Percentiles rank a stretch among this genome's conserved stretches.
phyloP scores from a whole-genome alignment of 2,113 vertebrate genomes.

The Clarias magur region DNA sequence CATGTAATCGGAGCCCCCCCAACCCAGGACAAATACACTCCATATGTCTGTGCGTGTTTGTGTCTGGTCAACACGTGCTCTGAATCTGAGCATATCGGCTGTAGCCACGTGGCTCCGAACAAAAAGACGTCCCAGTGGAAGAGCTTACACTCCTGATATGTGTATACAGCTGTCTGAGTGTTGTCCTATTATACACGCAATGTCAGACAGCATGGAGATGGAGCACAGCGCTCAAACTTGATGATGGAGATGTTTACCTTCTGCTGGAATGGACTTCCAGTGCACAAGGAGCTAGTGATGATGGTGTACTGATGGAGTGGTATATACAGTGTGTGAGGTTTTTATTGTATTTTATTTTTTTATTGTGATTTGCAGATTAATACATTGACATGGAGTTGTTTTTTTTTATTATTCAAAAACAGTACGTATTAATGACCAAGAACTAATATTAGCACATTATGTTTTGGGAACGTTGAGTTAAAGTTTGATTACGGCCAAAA shows the following conservation, averaged over 20 bases:
- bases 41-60: constrained; percentile 11
- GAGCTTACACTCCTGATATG: background rate
- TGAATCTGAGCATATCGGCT: constrained; percentile 53
- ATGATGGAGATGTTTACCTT: background rate
- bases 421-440: background rate
- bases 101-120: constrained; percentile 50
- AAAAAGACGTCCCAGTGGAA: constrained; percentile 6
- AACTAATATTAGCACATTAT: background rate
- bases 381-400: background rate
- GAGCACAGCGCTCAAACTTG: background rate
- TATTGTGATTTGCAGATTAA: no score
- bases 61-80: background rate
- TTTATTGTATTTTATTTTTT: no score
- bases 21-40: background rate
- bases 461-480: background rate
- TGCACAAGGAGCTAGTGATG: background rate
- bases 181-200: constrained; percentile 9
- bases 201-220: background rate
- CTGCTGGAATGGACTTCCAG: background rate
- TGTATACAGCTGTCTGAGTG: constrained; percentile 47
- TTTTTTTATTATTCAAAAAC: background rate
- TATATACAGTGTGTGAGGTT: no score
- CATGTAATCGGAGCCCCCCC: constrained; percentile 7
- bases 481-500: background rate
- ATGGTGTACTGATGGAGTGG: no score